Base-by-base conservation (phyloP, 2,797 vertebrate genomes). In the Alfaro cultratus region DNA sequence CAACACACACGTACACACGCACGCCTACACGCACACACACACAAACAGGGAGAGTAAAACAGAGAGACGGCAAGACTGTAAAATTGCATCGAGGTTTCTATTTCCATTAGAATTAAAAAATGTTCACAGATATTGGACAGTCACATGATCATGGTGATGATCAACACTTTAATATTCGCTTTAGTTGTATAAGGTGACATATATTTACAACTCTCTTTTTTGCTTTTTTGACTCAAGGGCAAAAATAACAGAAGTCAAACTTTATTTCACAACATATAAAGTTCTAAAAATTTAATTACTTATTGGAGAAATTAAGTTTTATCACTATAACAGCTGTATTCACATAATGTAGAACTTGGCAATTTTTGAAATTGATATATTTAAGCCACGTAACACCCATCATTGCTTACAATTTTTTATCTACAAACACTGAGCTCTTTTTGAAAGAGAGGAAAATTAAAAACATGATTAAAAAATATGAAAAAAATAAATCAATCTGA, bases 1-100 rank as follows among this genome's bases (percentile, higher is more conserved):
- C 81, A 45, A 83, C 89, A 89, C 82, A 92, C 91, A 86, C 80
- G 88, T 81, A 83, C 85, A 81, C 60, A 78, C 83, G 81, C 72
- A 74, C 21, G 47, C 70, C 0, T 21, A 76, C 34, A 82, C 47
- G 49, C 82, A 80, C 55, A 18, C 31, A 47, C 13, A 45, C 45
- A 46, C 45, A 81, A 23, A 68, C 36, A 12, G 10, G 23, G 39
- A 41, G 64, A 43, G 64, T 39, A 68, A 68, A 68, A 43, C 12
- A 68, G 36, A 43, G 34, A 41, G 67, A n/a, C 23, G 5, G 11
- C 39, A 2, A 23, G 36, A 43, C 39, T 68, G 21, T 68, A 68
- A 68, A 43, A 68, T n/a, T 41, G 12, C 9, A 11, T 68, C 36
- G 9, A 12, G 23, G 67, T 41, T 13, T 43, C 39, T 41, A 21